Evolutionary conservation across 2,113 vertebrate genomes (phyloP).

Genomic region (Mobula hypostoma): DNA sequence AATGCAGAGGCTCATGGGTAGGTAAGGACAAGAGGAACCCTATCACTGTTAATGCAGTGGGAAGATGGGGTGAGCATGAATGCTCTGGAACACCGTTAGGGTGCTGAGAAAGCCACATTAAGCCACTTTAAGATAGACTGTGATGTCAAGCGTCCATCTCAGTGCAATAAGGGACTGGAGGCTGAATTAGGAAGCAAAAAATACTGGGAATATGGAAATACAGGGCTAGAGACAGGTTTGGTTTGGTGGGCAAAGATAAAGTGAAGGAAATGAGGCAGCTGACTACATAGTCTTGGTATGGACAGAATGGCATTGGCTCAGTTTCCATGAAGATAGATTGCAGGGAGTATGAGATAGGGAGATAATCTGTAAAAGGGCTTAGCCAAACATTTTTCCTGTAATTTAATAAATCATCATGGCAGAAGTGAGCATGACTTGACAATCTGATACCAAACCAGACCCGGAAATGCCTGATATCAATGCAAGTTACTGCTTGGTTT

Average conservation of each 20-base stretch:
- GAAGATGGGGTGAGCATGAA: too few relatives aligned
- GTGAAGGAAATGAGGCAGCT: neutral
- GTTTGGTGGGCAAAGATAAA: neutral
- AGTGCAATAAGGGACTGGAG: too few relatives aligned
- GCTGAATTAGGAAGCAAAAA: neutral
- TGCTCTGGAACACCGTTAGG: too few relatives aligned
- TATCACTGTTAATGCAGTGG: too few relatives aligned
- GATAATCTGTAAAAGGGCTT: neutral
- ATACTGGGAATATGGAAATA: neutral
- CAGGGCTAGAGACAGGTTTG: neutral
- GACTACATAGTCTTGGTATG: neutral
- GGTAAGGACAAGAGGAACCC: too few relatives aligned
- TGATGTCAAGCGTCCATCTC: too few relatives aligned
- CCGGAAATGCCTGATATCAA: neutral
- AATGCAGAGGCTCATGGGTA: too few relatives aligned
- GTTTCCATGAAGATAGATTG: neutral
- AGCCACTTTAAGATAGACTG: too few relatives aligned
- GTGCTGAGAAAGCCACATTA: too few relatives aligned
- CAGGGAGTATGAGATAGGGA: neutral
- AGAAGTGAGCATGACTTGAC: neutral
- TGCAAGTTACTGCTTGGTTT: neutral
- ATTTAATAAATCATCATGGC: neutral
- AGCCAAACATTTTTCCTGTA: neutral
- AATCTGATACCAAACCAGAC: neutral
- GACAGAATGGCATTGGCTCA: neutral